Evolutionary conservation across 2,113 vertebrate species (phyloP).

Genomic region (Grantiella picta): DNA sequence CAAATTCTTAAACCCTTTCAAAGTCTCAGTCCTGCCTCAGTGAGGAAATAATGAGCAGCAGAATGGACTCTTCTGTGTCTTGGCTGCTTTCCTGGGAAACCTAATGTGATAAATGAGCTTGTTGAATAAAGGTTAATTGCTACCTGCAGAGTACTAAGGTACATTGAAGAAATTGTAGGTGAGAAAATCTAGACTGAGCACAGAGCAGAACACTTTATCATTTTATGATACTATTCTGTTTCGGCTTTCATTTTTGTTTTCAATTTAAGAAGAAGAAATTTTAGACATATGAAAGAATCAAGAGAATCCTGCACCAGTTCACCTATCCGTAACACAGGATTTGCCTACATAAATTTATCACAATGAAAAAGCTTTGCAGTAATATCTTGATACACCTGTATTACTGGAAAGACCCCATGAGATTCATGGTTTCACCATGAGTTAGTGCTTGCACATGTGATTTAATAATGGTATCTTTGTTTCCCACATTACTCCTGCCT

Average conservation of each 20-base stretch:
- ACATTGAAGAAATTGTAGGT: neutral
- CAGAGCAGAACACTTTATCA: neutral
- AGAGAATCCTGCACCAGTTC: neutral
- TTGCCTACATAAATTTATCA: neutral
- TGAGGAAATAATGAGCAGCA: neutral
- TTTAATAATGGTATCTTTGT: neutral
- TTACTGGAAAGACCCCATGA: neutral
- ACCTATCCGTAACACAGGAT: neutral
- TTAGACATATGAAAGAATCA: neutral
- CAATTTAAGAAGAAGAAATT: neutral
- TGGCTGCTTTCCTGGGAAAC: neutral
- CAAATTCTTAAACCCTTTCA: neutral
- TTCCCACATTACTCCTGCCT: neutral
- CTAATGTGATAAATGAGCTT: neutral
- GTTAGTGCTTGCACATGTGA: neutral
- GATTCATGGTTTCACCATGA: neutral
- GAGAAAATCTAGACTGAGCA: neutral
- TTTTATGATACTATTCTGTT: neutral
- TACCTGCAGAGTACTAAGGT: neutral
- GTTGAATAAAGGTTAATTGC: conserved; percentile 25
- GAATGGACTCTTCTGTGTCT: neutral
- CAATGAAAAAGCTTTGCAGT: neutral
- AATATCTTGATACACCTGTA: neutral
- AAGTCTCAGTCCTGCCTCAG: neutral
- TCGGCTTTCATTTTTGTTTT: neutral